Conservation (phyloP, 2,113 vertebrate species). For the Rhinichthys klamathensis region DNA sequence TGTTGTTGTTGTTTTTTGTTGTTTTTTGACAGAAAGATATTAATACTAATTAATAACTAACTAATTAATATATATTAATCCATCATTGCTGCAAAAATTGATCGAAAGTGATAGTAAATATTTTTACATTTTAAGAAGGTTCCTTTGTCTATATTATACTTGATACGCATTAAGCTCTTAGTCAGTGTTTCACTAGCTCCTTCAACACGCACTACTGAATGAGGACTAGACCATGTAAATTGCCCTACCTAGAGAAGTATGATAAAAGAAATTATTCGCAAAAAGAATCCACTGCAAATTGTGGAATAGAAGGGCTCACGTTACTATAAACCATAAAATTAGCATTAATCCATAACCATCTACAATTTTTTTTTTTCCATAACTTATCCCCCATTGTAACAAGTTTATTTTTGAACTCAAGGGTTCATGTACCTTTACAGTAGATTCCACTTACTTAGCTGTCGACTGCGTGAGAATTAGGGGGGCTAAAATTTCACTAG, state of each 20-base stretch:
- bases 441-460: slow-evolving; percentile 11
- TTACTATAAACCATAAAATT: slow-evolving; percentile 50
- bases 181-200: neutral
- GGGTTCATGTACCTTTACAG: slow-evolving; percentile 32
- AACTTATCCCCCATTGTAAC: neutral
- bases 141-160: neutral
- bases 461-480: neutral
- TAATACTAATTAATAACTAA: no score
- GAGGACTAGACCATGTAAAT: neutral
- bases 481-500: neutral
- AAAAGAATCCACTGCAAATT: neutral
- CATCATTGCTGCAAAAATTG: no score
- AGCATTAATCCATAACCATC: neutral
- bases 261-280: neutral
- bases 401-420: slow-evolving; percentile 21
- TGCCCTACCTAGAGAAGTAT: neutral
- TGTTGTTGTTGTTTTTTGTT: no score
- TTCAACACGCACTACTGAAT: neutral
- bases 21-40: no score
- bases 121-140: neutral
- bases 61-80: no score
- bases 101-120: no score
- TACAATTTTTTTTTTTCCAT: neutral
- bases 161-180: neutral
- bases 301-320: slow-evolving; percentile 7